These are phyloP conservation scores for Brachionus rubens DNA, from an alignment of 1,140 invertebrate genomes.

Conservation along the genomic window DNA sequence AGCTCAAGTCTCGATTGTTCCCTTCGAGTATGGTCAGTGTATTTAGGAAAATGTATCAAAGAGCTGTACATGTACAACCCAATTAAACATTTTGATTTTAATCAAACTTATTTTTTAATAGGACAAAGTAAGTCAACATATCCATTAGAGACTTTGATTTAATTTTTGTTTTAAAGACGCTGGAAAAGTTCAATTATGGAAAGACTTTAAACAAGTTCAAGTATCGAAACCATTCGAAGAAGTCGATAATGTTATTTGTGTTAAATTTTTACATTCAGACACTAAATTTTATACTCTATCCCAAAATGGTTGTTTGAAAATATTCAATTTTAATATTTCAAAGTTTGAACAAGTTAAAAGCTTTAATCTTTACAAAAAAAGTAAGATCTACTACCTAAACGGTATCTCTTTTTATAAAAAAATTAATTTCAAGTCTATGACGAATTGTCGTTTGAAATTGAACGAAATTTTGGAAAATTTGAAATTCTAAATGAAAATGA, in stretches of 20 bases:
- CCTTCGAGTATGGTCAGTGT: conserved; percentile 15
- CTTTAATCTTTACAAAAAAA: neutral
- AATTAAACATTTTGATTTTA: conserved; percentile 16
- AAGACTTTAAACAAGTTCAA: neutral
- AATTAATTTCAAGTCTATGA: neutral
- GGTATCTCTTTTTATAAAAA: neutral
- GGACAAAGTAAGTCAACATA: neutral
- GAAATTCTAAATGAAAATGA: neutral
- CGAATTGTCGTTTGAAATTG: neutral
- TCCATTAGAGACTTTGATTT: neutral
- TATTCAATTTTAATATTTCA: neutral
- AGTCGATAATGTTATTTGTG: neutral
- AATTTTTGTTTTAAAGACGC: conserved; percentile 33
- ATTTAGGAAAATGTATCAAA: neutral
- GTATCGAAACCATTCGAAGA: conserved; percentile 2
- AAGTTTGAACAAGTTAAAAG: neutral
- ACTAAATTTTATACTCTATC: conserved; percentile 14
- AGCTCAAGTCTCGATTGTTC: conserved; percentile 40
- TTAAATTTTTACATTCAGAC: neutral
- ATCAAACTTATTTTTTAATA: neutral
- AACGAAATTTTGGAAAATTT: conserved; percentile 1
- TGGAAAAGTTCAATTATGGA: conserved; percentile 38
- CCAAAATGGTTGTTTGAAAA: conserved; percentile 16
- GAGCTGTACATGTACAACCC: conserved; percentile 41
- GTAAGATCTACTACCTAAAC: neutral